phyloP scores from a whole-genome alignment of 2,888 invertebrate genomes.

The Lucinisca nassula region DNA sequence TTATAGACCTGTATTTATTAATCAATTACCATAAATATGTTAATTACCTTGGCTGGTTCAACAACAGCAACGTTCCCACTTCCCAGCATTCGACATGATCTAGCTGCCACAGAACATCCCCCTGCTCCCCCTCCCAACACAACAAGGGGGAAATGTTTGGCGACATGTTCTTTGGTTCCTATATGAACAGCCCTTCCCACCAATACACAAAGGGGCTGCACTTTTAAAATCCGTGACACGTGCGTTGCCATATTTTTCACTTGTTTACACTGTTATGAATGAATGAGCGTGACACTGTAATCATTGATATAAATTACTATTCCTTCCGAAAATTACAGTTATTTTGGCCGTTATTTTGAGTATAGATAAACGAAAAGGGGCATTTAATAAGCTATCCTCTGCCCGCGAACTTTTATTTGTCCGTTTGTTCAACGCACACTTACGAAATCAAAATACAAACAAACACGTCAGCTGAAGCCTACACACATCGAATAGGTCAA shows the following conservation, averaged over 20 bases:
- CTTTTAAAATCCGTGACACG: conserved; percentile 4
- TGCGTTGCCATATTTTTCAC: neutral
- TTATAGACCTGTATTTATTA: no score
- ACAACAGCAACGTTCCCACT: conserved; percentile 94
- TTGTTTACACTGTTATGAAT: neutral
- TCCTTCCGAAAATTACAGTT: no score
- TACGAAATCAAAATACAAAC: conserved; percentile 12
- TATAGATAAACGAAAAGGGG: neutral
- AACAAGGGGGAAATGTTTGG: conserved; percentile 91
- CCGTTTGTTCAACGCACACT: neutral
- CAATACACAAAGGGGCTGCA: neutral
- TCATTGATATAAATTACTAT: no score
- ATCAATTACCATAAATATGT: no score
- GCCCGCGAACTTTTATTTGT: neutral
- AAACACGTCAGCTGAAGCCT: conserved; percentile 9
- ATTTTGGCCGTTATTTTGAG: no score
- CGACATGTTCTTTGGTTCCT: neutral
- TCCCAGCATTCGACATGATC: conserved; percentile 92
- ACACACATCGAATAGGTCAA: neutral
- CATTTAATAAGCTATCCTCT: neutral
- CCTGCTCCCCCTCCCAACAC: conserved; percentile 98
- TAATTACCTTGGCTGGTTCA: conserved; percentile 92
- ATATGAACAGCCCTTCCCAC: neutral
- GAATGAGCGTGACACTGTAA: no score
- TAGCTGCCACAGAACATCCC: conserved; percentile 96